phyloP scores from a whole-genome alignment of 2,113 vertebrate species.

The Corapipo altera region DNA sequence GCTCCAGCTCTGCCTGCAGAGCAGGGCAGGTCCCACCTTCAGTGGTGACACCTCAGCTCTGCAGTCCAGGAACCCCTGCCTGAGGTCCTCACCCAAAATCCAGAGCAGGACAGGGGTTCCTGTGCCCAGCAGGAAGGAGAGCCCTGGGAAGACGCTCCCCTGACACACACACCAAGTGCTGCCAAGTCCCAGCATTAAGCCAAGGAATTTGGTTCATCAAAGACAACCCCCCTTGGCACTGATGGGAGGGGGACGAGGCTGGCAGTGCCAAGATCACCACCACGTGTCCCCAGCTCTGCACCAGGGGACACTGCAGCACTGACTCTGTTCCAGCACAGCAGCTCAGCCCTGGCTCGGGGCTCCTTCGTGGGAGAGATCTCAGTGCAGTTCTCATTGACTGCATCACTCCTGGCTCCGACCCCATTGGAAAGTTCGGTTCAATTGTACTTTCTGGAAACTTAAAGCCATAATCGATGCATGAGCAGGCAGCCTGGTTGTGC shows the following conservation, averaged over 20 bases:
- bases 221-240: background rate
- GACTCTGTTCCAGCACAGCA: accelerated
- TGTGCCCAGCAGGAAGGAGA: accelerated
- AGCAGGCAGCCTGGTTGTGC: background rate
- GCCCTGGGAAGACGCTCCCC: background rate
- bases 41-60: background rate
- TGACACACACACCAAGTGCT: background rate
- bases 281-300: background rate
- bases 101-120: background rate
- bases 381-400: background rate
- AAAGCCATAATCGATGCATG: background rate
- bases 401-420: background rate
- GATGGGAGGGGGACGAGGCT: background rate
- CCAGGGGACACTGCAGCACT: background rate
- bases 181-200: background rate
- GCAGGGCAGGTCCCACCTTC: background rate
- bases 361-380: background rate
- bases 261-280: background rate
- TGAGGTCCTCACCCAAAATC: background rate
- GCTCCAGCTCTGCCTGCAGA: background rate
- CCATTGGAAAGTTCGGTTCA: background rate
- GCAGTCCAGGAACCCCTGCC: accelerated
- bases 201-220: background rate
- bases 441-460: background rate
- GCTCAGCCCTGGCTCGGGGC: background rate